Base-by-base conservation (phyloP, 2,797 vertebrate species). In the Pseudochromis fuscus region DNA sequence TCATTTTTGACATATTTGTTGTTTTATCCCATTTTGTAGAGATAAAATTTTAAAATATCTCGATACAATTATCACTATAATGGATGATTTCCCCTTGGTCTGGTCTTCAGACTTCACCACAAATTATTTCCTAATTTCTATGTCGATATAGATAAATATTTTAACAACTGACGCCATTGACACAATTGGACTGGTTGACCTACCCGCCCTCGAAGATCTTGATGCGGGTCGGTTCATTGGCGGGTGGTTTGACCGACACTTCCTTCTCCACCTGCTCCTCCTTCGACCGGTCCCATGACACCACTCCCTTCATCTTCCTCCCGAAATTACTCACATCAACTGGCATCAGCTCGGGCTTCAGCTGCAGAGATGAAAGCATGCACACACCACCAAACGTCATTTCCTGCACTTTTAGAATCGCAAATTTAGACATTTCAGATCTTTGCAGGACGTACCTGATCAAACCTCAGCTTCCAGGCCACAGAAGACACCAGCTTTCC, bases 161-260 rank as follows among this genome's bases (percentile, higher is more conserved):
- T n/a, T n/a, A n/a, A n/a, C n/a, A n/a, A n/a, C n/a, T n/a, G n/a
- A n/a, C n/a, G n/a, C n/a, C n/a, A n/a, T n/a, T n/a, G n/a, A n/a
- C n/a, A n/a, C n/a, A n/a, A n/a, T n/a, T n/a, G n/a, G n/a, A n/a
- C n/a, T n/a, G n/a, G n/a, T n/a, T n/a, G 28, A 88, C 91, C 0
- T 95, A 99, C 98, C 98, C 98, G 94, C 98, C 98, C 94, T 99
- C 98, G 93, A 99, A 99, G 94, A 99, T 99, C 95, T 98, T 99
- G 92, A 99, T 96, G 82, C 98, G 95, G 63, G 96, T 95, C 50
- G 97, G 96, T 91, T 99, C 98, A 49, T 86, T 77, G 89, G 94
- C 88, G 75, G 84, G 27, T 27, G 69, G 85, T 62, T 98, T 99
- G 91, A 94, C 87, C 49, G 95, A 93, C 62, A 94, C 93, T 79